Percentiles rank a stretch among this genome's conserved stretches.
These are phyloP conservation scores for Caenorhabditis inopinata DNA, from an alignment of 1,140 invertebrate species.

Conservation along the genomic window DNA sequence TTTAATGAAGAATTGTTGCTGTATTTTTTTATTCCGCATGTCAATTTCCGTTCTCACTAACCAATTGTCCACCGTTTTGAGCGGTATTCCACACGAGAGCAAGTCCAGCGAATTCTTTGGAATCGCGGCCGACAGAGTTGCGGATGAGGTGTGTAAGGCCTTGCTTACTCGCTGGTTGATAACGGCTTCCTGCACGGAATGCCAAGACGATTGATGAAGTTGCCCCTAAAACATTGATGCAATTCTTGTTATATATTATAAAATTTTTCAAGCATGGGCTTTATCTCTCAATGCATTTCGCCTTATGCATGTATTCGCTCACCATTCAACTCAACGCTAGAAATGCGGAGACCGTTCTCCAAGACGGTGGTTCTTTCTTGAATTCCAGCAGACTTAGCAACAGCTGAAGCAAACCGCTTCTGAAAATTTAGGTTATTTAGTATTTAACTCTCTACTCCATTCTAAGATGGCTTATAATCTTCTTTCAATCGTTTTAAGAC, in stretches of 20 bases:
- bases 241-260: background rate
- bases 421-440: background rate
- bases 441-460: background rate
- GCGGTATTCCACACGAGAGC: slow-evolving; percentile 56
- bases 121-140: slow-evolving; percentile 58
- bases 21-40: too few species aligned
- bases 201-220: slow-evolving; percentile 60
- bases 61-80: slow-evolving; percentile 32
- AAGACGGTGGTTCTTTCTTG: background rate
- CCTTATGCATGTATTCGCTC: background rate
- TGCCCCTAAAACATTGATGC: slow-evolving; percentile 41
- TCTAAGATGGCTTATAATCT: too few species aligned
- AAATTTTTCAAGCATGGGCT: background rate
- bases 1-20: too few species aligned
- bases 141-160: slow-evolving; percentile 60
- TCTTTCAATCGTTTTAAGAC: background rate
- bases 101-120: slow-evolving; percentile 57
- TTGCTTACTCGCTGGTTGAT: slow-evolving; percentile 58
- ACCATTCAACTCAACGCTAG: background rate
- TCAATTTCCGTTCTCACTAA: too few species aligned
- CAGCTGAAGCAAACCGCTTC: background rate
- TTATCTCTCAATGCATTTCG: too few species aligned
- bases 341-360: background rate
- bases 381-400: background rate
- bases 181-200: slow-evolving; percentile 63